Base-by-base conservation (phyloP, 1,140 invertebrate species). In the Drosophila asahinai region DNA sequence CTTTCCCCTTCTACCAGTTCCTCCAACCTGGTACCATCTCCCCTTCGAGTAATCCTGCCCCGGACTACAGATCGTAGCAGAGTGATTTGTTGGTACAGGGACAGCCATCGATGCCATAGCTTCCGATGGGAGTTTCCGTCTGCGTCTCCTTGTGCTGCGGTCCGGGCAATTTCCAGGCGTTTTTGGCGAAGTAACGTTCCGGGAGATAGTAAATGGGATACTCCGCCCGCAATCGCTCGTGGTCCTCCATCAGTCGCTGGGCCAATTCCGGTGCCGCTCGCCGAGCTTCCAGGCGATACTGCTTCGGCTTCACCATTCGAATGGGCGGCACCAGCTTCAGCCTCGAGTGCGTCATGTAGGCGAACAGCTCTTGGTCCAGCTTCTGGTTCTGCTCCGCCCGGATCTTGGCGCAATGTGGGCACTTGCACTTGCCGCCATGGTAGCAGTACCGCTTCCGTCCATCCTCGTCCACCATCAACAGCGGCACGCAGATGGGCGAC, bases 361-460 rank as follows among this genome's bases (percentile, higher is more conserved):
- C 45, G 5, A 86, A 17, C 1, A 86, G 62, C 54, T 82, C 65
- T n/a, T n/a, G 54, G 14, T 90, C 86, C 52, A 90, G 1, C 8
- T 66, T 51, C 1, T 80, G 38, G 49, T 8, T 17, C 55, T 77
- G 65, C 14, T 65, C 15, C n/a, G 60, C 42, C 9, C 66, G 68
- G 14, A 80, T 64, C 17, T 33, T 54, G 1, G 14, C 43, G 52
- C 86, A 90, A 2, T 38, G 55, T 6, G 38, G 47, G 52, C 86
- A 90, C 14, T 70, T 73, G 40, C 86, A 90, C 40, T 80, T 90
- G 43, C 86, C 82, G n/a, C 86, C 86, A 52, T 90, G 86, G 33
- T 90, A 90, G 48, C 86, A 90, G 19, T 90, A 90, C 8, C 68
- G 45, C 15, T 71, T 80, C 54, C 60, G 78, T 3, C 68, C 76